Evolutionary conservation across 1,140 invertebrate species (phyloP).

Genomic region (Drosophila varians): DNA sequence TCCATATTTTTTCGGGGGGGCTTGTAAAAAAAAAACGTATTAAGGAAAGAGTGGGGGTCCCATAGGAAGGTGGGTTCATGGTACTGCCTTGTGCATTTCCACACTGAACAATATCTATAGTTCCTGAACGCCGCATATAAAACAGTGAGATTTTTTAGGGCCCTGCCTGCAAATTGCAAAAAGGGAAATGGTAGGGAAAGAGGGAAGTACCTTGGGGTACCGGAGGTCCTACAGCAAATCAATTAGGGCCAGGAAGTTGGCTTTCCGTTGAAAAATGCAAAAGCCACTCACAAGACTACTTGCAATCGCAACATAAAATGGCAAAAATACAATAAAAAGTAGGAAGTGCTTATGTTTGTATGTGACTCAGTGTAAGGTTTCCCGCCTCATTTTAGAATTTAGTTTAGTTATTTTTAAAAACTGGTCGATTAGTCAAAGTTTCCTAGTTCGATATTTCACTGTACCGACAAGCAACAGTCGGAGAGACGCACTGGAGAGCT

Average conservation of each 20-base stretch:
- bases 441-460: slow-evolving; percentile 6
- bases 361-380: too few species aligned
- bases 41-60: too few species aligned
- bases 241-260: slow-evolving; percentile 68
- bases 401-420: not conserved
- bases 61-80: not conserved
- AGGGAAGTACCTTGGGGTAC: too few species aligned
- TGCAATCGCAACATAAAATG: slow-evolving; percentile 10
- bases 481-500: slow-evolving; percentile 15
- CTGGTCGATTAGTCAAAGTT: slow-evolving; percentile 2
- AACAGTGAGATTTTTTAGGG: slow-evolving; percentile 36
- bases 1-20: slow-evolving; percentile 23
- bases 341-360: too few species aligned
- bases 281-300: too few species aligned
- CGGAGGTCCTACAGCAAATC: slow-evolving; percentile 17
- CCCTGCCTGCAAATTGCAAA: too few species aligned
- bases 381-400: too few species aligned
- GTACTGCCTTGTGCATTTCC: too few species aligned
- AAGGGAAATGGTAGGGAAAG: too few species aligned
- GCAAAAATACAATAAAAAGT: not conserved
- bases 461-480: slow-evolving; percentile 8
- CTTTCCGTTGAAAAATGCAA: slow-evolving; percentile 50
- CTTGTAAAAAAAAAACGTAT: not conserved
- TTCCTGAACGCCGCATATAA: slow-evolving; percentile 38
- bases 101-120: too few species aligned